Conservation (phyloP, 2,797 vertebrate species). For the Liasis olivaceus region DNA sequence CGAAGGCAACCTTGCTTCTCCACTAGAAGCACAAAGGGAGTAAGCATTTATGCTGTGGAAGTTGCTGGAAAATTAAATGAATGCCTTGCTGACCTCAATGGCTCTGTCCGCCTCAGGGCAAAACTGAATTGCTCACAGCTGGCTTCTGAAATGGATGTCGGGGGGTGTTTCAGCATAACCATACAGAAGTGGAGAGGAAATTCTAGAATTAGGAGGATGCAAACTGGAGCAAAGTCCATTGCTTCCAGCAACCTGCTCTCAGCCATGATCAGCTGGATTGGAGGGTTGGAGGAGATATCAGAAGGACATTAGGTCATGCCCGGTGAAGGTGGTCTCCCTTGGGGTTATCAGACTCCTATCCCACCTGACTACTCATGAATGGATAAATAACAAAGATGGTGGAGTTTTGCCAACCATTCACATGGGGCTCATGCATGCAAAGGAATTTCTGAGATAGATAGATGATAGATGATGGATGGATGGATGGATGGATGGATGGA, state of each 20-base stretch:
- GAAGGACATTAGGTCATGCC: not conserved
- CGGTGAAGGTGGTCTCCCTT: not conserved
- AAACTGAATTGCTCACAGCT: not conserved
- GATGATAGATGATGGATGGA: too few species aligned
- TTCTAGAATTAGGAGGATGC: not conserved
- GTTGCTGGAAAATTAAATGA: not conserved
- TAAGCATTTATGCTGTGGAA: not conserved
- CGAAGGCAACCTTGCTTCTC: not conserved
- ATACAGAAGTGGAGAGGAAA: not conserved
- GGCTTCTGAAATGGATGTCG: not conserved
- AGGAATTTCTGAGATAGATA: too few species aligned
- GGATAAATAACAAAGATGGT: not conserved
- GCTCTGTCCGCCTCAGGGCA: not conserved
- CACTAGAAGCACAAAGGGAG: not conserved
- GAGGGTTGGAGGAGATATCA: not conserved
- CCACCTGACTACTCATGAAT: not conserved
- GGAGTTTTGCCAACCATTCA: not conserved
- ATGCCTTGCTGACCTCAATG: not conserved
- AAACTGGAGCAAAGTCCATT: not conserved
- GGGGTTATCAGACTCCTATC: not conserved
- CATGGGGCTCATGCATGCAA: too few species aligned
- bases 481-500: too few species aligned
- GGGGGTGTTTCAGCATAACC: not conserved
- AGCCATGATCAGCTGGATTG: not conserved
- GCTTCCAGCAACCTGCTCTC: not conserved